A percentile compares a stretch with the other conserved stretches of the same genome.
These are phyloP conservation scores for Sus scrofa DNA, from an alignment of 2,113 vertebrate genomes.

Conservation along the genomic window DNA sequence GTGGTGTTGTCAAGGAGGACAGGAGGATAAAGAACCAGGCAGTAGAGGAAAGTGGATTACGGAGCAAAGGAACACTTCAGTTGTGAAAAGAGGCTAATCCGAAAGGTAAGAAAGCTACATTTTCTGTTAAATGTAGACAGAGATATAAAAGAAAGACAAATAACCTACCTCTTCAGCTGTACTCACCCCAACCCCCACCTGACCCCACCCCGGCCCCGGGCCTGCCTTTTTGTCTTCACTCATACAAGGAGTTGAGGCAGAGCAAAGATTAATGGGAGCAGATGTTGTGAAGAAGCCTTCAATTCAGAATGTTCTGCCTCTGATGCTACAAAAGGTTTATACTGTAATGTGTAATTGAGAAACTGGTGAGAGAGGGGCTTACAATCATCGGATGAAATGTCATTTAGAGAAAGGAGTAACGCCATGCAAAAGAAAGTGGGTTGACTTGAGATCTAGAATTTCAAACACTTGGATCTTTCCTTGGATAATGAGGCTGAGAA, in stretches of 20 bases:
- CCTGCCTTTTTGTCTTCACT: not conserved
- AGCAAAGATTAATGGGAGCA: not conserved
- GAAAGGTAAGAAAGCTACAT: not conserved
- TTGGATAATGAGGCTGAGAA: not conserved
- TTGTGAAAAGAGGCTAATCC: not conserved
- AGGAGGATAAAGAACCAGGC: not conserved
- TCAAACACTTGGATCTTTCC: not conserved
- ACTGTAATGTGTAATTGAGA: not conserved
- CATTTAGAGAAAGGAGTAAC: constrained; percentile 20
- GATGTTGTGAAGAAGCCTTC: not conserved
- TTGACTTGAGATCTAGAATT: not conserved
- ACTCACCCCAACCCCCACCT: not conserved
- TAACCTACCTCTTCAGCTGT: not conserved
- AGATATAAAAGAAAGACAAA: not conserved
- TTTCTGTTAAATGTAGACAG: not conserved
- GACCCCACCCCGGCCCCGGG: not conserved
- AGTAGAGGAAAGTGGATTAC: not conserved
- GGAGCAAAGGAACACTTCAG: not conserved
- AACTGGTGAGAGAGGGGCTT: not conserved
- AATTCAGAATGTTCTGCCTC: not conserved
- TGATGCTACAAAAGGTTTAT: not conserved
- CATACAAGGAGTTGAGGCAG: not conserved
- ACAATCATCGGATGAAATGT: not conserved
- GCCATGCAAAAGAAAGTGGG: not conserved
- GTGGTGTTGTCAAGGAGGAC: not conserved